phyloP scores from a whole-genome alignment of 1,140 invertebrate species.

The Sitobion miscanthi region DNA sequence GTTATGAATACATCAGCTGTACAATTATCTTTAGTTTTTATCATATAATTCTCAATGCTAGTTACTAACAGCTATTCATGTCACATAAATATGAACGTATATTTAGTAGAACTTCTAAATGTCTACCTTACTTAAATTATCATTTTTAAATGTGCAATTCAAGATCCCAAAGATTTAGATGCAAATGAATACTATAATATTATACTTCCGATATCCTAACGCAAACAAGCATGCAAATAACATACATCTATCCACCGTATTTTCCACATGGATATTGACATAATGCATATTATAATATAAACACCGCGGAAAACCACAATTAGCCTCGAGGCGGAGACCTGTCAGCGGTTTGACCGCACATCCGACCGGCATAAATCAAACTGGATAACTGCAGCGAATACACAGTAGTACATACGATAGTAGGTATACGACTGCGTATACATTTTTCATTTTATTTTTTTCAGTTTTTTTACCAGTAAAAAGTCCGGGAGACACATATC shows the following conservation, averaged over 20 bases:
- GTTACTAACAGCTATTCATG: too few relatives aligned
- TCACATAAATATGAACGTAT: too few relatives aligned
- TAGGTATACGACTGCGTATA: background rate
- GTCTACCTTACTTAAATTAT: too few relatives aligned
- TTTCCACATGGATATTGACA: background rate
- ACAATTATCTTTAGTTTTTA: too few relatives aligned
- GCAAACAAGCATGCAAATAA: too few relatives aligned
- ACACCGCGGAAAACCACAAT: background rate
- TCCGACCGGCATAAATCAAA: background rate
- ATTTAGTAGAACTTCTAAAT: too few relatives aligned
- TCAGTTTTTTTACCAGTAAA: background rate
- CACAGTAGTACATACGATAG: background rate
- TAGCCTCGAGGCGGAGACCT: background rate
- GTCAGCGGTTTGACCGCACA: background rate
- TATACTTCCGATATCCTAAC: too few relatives aligned
- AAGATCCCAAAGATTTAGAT: too few relatives aligned
- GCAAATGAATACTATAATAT: too few relatives aligned
- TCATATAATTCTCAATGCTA: too few relatives aligned
- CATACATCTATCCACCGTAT: background rate
- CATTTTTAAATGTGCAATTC: too few relatives aligned
- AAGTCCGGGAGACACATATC: slow-evolving; percentile 18
- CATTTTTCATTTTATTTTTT: slow-evolving; percentile 7
- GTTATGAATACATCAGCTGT: too few relatives aligned
- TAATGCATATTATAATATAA: background rate
- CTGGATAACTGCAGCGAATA: background rate